A percentile compares a stretch with the other conserved stretches of the same genome.
Evolutionary conservation across 1,140 invertebrate species (phyloP).

Genomic region (Conus betulinus): DNA sequence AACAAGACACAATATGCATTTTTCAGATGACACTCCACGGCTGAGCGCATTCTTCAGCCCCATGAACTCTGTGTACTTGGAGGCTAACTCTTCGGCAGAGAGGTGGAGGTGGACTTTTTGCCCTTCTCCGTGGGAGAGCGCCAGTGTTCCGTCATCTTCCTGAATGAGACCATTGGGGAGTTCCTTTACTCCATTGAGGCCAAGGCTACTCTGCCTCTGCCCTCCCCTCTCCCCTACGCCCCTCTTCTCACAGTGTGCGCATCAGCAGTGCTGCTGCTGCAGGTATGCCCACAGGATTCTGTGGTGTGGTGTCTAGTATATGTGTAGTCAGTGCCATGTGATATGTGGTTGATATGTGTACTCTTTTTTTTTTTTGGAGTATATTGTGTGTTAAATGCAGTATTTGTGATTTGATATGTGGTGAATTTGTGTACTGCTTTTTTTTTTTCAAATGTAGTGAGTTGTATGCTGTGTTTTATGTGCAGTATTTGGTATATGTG

Average conservation of each 20-base stretch:
- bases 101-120: slow-evolving; percentile 71
- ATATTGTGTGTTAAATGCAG: neutral
- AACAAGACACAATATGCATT: neutral
- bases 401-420: no score
- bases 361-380: neutral
- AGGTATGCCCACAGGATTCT: slow-evolving; percentile 45
- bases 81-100: slow-evolving; percentile 52
- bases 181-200: slow-evolving; percentile 75
- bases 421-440: no score
- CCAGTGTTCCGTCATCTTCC: slow-evolving; percentile 72
- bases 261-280: slow-evolving; percentile 72
- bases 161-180: slow-evolving; percentile 73
- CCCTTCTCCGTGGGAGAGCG: slow-evolving; percentile 72
- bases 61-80: slow-evolving; percentile 58
- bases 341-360: neutral
- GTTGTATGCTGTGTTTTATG: no score
- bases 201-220: slow-evolving; percentile 65
- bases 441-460: no score
- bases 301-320: neutral
- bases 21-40: slow-evolving; percentile 44
- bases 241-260: slow-evolving; percentile 61
- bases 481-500: no score
- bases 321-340: neutral
- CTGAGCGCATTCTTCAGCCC: slow-evolving; percentile 72
- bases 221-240: slow-evolving; percentile 65